A percentile compares a stretch with the other conserved stretches of the same genome.
phyloP scores from a whole-genome alignment of 2,797 vertebrate genomes.

The Gastrophryne carolinensis region DNA sequence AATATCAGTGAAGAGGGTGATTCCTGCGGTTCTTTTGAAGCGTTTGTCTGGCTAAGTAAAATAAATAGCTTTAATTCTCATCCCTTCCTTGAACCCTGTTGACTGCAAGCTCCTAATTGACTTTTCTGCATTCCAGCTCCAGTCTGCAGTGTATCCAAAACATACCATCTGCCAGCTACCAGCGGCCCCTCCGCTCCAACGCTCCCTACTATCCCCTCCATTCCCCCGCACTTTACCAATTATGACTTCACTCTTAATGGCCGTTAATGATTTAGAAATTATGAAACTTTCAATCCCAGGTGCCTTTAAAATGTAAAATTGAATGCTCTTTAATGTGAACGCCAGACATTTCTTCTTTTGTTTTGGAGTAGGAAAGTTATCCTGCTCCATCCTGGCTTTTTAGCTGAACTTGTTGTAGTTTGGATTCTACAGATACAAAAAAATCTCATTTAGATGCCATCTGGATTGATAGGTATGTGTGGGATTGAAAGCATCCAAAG shows the following conservation, averaged over 20 bases:
- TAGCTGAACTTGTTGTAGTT: no score
- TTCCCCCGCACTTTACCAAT: constrained; percentile 1
- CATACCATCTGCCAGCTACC: constrained; percentile 26
- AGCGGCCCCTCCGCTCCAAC: constrained; percentile 27
- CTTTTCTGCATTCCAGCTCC: constrained; percentile 39
- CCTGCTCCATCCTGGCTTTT: no score
- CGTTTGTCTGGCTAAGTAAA: constrained; percentile 5
- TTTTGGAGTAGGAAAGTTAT: no score
- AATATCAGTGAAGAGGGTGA: constrained; percentile 36
- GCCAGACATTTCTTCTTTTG: no score
- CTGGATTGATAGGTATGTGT: no score
- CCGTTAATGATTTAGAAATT: neutral
- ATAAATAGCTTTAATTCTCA: constrained; percentile 42
- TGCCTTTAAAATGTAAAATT: neutral
- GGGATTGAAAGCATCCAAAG: no score
- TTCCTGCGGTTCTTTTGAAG: constrained; percentile 45
- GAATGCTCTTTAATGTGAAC: no score
- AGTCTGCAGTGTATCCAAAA: constrained; percentile 43
- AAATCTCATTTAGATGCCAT: no score
- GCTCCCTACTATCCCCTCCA: constrained; percentile 19
- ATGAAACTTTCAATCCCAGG: neutral
- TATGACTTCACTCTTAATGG: neutral
- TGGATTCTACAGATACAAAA: no score
- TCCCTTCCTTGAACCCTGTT: constrained; percentile 37
- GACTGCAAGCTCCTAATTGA: constrained; percentile 37